A percentile compares a stretch with the other conserved stretches of the same genome.
Conservation (phyloP, 2,888 invertebrate species). For the Brenthis ino region DNA sequence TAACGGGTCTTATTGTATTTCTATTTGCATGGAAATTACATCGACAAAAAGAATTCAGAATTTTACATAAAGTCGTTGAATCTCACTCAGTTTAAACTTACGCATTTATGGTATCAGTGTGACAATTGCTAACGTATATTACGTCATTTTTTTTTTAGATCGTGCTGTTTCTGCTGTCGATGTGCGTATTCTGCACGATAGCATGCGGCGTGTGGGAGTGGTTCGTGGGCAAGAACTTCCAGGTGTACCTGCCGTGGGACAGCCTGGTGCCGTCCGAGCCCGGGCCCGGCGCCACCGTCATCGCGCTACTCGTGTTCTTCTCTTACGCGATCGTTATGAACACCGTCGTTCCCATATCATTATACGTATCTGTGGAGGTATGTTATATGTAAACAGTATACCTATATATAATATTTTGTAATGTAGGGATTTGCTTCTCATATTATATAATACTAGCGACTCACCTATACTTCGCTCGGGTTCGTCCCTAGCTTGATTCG, state of each 20-base stretch:
- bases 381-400: constrained; percentile 45
- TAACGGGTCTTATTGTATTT: too few relatives aligned
- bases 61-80: too few relatives aligned
- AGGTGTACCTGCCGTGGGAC: constrained; percentile 97
- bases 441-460: too few relatives aligned
- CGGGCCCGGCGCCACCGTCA: constrained; percentile 92
- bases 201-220: constrained; percentile 99
- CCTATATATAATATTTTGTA: background rate
- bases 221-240: constrained; percentile 93
- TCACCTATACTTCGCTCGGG: too few relatives aligned
- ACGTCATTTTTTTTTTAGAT: constrained; percentile 84
- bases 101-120: too few relatives aligned
- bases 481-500: too few relatives aligned
- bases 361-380: constrained; percentile 97
- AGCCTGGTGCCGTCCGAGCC: constrained; percentile 92
- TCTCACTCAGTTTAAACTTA: too few relatives aligned
- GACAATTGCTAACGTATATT: too few relatives aligned
- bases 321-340: constrained; percentile 99
- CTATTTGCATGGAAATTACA: too few relatives aligned
- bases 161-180: constrained; percentile 97
- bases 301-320: constrained; percentile 98
- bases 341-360: constrained; percentile 99
- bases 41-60: too few relatives aligned
- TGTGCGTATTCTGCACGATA: constrained; percentile 98
- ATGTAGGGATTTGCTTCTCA: background rate